Base-by-base conservation (phyloP, 2,113 vertebrate species). In the Mixornis gularis region DNA sequence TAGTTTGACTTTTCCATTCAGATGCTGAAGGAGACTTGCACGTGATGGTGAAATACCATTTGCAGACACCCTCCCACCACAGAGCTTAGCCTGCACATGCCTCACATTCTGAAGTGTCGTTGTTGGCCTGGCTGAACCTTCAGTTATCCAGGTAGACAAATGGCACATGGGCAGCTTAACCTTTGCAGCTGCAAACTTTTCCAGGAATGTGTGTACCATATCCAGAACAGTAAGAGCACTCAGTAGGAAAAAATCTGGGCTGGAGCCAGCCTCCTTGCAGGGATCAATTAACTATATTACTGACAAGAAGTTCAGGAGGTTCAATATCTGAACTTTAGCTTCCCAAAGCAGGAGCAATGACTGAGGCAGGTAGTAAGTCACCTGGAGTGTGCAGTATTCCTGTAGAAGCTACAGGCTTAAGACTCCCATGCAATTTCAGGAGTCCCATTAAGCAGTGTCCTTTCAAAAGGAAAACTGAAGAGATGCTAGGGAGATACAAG, bases 111-210 rank as follows among this genome's bases (percentile, higher is more conserved):
- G 32, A 41, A 46, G 6, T 32, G 38, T 55, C 77, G 64, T 7
- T 58, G 34, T 30, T 90, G 36, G 26, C 10, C 58, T 74, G 30
- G 10, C 22, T 81, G 40, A 51, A 58, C 49, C 12, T 34, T 36
- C 20, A 89, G 9, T 49, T 59, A 17, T 14, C 40, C 41, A 55
- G 21, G 25, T 2, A 62, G 41, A 40, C 10, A 65, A 53, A 41
- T 25, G 7, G 18, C 17, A 24, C 0, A 0, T 41, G n/a, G 76
- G 41, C 38, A 63, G 40, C 1, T 4, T 62, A 70, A 46, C 27
- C 13, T 21, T 51, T 41, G 46, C 34, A 44, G 66, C 80, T 88
- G 43, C 27, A 63, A 6, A 27, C 11, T 73, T 59, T 34, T 89
- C 3, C 1, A 2, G 41, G 32, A 81, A 17, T 25, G 17, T 17